Conservation (phyloP, 2,113 vertebrate genomes). For the Zosterops pallidus region DNA sequence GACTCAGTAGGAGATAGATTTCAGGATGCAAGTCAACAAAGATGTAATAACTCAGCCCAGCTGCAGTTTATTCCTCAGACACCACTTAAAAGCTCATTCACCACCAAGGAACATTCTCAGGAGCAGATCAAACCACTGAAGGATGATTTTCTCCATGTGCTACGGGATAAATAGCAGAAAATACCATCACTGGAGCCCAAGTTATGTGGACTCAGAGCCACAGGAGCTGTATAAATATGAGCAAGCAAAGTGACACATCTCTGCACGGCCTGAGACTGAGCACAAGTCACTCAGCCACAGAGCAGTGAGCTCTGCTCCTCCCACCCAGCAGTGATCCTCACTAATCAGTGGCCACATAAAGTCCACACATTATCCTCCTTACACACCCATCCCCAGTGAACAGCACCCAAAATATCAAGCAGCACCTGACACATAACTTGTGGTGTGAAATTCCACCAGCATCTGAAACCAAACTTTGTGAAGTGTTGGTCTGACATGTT, state of each 20-base stretch:
- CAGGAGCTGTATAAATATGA: neutral
- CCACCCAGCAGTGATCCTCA: neutral
- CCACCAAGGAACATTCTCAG: neutral
- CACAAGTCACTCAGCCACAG: neutral
- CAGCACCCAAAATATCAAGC: no score
- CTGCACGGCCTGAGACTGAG: neutral
- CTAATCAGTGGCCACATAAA: neutral
- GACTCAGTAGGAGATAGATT: constrained; percentile 41
- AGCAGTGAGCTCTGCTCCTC: neutral
- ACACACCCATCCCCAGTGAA: neutral
- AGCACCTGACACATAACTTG: neutral
- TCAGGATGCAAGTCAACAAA: constrained; percentile 51
- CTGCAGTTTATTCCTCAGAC: neutral
- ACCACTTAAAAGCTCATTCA: neutral
- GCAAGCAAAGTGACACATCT: neutral
- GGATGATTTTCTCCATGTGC: neutral
- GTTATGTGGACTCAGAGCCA: accelerated
- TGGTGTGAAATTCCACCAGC: neutral
- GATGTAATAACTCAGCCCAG: constrained; percentile 35
- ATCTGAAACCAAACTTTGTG: neutral
- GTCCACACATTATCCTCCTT: accelerated
- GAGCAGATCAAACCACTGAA: constrained; percentile 3
- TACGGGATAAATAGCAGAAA: neutral
- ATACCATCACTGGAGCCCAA: neutral
- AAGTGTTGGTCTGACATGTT: neutral